phyloP scores from a whole-genome alignment of 2,888 invertebrate genomes.

The Phalangium opilio region DNA sequence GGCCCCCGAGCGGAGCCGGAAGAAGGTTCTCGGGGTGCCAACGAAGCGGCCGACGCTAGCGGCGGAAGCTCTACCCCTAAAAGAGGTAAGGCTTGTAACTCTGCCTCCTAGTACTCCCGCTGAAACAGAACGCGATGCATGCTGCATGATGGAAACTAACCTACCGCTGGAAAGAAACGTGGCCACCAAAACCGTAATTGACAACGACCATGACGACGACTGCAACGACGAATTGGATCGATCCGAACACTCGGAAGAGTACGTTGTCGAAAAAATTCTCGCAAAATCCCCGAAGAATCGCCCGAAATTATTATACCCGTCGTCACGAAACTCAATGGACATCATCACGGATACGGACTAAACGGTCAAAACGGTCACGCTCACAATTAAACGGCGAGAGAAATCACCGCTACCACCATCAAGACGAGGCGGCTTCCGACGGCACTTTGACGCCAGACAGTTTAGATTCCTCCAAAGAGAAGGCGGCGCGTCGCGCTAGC shows the following conservation, averaged over 20 bases:
- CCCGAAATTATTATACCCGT: background rate
- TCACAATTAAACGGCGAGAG: too few species aligned
- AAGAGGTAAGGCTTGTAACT: too few species aligned
- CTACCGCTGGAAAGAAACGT: background rate
- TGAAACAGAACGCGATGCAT: background rate
- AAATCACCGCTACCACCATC: too few species aligned
- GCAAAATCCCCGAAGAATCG: background rate
- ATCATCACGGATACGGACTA: background rate
- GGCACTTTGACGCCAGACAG: background rate
- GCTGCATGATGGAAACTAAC: background rate
- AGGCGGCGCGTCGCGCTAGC: background rate
- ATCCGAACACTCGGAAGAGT: background rate
- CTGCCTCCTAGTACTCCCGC: background rate
- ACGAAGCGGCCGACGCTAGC: conserved; percentile 2
- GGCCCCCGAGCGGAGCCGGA: conserved; percentile 2
- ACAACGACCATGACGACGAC: background rate
- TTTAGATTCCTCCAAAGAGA: background rate
- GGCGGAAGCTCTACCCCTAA: background rate
- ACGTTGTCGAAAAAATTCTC: background rate
- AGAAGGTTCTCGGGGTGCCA: conserved; percentile 4
- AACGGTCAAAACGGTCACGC: too few species aligned
- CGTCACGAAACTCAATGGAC: background rate
- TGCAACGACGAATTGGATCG: background rate
- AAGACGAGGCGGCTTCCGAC: background rate
- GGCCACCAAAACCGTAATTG: background rate